phyloP scores from a whole-genome alignment of 2,113 vertebrate genomes.

The Callipepla squamata region DNA sequence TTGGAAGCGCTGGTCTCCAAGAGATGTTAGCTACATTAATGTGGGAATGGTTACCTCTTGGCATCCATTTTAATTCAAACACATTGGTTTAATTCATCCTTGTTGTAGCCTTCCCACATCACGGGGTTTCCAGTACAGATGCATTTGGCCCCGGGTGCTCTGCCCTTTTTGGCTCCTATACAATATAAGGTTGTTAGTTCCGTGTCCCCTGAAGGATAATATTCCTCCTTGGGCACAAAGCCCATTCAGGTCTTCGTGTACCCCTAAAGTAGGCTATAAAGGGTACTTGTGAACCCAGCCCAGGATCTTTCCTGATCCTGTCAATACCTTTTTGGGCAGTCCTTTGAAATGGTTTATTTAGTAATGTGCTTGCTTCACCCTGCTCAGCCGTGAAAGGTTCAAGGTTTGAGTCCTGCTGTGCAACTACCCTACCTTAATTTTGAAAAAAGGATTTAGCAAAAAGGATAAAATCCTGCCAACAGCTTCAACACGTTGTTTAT shows the following conservation, averaged over 20 bases:
- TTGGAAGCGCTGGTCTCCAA: slow-evolving; percentile 6
- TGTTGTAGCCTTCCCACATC: slow-evolving; percentile 4
- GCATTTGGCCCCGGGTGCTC: neutral
- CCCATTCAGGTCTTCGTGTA: neutral
- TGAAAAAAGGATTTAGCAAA: neutral
- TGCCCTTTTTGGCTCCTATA: slow-evolving; percentile 20
- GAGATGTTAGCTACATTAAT: slow-evolving; percentile 31
- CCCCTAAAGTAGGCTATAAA: neutral
- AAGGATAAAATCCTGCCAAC: neutral
- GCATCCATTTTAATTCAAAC: neutral
- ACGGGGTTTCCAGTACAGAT: neutral
- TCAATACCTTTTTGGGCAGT: neutral
- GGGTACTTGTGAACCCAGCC: neutral
- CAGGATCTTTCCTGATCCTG: neutral
- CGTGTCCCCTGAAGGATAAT: neutral
- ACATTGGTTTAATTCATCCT: neutral
- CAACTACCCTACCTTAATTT: neutral
- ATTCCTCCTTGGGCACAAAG: neutral
- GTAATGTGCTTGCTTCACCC: neutral
- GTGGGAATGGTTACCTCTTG: slow-evolving; percentile 54
- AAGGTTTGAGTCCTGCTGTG: neutral
- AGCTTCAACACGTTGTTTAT: neutral
- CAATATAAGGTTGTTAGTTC: slow-evolving; percentile 8
- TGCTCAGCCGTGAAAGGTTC: neutral
- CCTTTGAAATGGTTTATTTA: neutral